A percentile compares a stretch with the other conserved stretches of the same genome.
Conservation (phyloP, 2,797 vertebrate species). For the Neomorphus geoffroyi region DNA sequence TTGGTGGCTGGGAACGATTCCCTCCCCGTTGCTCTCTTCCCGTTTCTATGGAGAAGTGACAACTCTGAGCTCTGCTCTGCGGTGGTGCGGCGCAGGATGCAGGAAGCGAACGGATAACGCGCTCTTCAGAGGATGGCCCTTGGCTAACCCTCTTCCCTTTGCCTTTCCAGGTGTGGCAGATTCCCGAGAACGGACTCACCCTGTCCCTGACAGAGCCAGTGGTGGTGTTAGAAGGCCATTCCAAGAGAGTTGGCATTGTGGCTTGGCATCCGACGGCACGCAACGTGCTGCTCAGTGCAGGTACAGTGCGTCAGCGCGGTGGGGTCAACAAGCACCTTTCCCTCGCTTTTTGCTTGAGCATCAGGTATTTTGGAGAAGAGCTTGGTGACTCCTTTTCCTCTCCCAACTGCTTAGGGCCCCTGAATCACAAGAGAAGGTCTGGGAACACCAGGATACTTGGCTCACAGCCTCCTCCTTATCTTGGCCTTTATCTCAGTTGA, state of each 20-base stretch:
- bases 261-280: slow-evolving; percentile 96
- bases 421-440: neutral
- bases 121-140: neutral
- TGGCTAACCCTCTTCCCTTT: neutral
- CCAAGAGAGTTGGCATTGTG: slow-evolving; percentile 94
- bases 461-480: neutral
- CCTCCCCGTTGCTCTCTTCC: neutral
- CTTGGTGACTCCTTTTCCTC: neutral
- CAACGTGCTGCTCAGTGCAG: slow-evolving; percentile 95
- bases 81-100: rapidly evolving
- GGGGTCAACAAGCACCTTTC: neutral
- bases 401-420: neutral
- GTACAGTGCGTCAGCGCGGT: slow-evolving; percentile 52
- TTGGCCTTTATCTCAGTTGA: neutral
- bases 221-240: slow-evolving; percentile 92
- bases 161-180: slow-evolving; percentile 92
- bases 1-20: neutral
- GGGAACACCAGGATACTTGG: rapidly evolving
- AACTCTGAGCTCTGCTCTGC: too few relatives aligned
- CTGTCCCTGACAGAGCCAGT: slow-evolving; percentile 89
- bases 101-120: rapidly evolving
- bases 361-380: neutral
- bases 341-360: rapidly evolving
- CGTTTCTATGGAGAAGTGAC: rapidly evolving
- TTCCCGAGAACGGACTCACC: slow-evolving; percentile 93